phyloP scores from a whole-genome alignment of 2,113 vertebrate genomes.

The Osmerus eperlanus region DNA sequence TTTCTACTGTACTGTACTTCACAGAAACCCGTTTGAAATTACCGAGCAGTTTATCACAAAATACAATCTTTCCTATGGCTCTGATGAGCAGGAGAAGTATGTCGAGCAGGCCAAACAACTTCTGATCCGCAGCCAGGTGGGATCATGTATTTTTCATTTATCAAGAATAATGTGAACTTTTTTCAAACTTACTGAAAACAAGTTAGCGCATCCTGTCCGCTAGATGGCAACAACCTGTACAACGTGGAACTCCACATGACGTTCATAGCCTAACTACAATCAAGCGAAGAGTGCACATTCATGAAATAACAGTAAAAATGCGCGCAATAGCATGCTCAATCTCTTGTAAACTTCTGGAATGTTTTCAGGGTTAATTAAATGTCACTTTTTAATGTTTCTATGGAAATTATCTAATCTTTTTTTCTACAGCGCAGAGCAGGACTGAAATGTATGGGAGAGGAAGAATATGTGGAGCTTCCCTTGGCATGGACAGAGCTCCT shows the following conservation, averaged over 20 bases:
- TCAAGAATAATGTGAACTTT: background rate
- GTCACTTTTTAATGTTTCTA: no score
- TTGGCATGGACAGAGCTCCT: constrained; percentile 59
- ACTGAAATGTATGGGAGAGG: constrained; percentile 46
- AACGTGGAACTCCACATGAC: background rate
- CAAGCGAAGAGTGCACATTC: no score
- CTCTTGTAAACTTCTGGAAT: no score
- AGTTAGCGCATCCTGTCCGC: background rate
- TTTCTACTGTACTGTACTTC: constrained; percentile 13
- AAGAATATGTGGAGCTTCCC: constrained; percentile 53
- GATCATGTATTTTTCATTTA: background rate
- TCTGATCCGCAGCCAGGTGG: constrained; percentile 53
- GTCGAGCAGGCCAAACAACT: constrained; percentile 54
- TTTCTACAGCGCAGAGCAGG: constrained; percentile 52
- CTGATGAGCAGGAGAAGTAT: constrained; percentile 29
- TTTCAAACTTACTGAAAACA: background rate
- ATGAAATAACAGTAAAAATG: no score
- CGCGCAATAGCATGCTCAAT: no score
- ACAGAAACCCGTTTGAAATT: constrained; percentile 52
- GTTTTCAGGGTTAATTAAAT: no score
- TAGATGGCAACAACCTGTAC: constrained; percentile 16
- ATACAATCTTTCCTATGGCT: constrained; percentile 42
- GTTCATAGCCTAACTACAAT: no score
- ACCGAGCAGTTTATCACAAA: constrained; percentile 57
- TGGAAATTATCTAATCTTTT: background rate